phyloP scores from a whole-genome alignment of 2,888 invertebrate genomes.

The Drosophila niveifrons region DNA sequence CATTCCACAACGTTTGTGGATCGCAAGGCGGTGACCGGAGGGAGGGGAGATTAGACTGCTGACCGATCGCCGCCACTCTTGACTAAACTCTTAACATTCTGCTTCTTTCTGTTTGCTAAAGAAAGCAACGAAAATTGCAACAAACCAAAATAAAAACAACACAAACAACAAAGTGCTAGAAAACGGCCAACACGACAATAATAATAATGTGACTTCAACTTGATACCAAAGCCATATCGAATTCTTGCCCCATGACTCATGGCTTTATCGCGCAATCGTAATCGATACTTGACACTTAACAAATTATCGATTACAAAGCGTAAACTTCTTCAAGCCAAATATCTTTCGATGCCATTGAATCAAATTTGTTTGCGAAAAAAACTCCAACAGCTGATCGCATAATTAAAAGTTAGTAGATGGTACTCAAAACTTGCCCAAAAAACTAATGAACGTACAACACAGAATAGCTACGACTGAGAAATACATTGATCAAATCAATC shows the following conservation, averaged over 20 bases:
- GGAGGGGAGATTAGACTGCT: constrained; percentile 1
- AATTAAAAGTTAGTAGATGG: too few species aligned
- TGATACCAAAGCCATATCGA: constrained; percentile 39
- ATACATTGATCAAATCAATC: too few species aligned
- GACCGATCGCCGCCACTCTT: constrained; percentile 2
- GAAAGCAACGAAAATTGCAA: constrained; percentile 50
- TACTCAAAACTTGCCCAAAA: too few species aligned
- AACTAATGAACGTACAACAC: too few species aligned
- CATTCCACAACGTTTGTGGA: constrained; percentile 26
- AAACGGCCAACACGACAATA: constrained; percentile 32
- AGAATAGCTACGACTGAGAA: too few species aligned
- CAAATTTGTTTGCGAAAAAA: background rate
- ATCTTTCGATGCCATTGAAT: background rate
- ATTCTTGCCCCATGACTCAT: constrained; percentile 57
- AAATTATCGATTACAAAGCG: constrained; percentile 3
- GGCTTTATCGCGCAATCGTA: background rate
- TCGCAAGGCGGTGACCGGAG: background rate
- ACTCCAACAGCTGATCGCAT: background rate
- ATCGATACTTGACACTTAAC: constrained; percentile 5
- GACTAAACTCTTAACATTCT: constrained; percentile 1
- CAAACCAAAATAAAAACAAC: background rate
- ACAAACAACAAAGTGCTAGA: constrained; percentile 2
- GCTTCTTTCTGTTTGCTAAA: constrained; percentile 17
- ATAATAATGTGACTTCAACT: constrained; percentile 19
- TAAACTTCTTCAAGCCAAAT: background rate